Conservation (phyloP, 1,140 invertebrate species). For the Tribolium castaneum region DNA sequence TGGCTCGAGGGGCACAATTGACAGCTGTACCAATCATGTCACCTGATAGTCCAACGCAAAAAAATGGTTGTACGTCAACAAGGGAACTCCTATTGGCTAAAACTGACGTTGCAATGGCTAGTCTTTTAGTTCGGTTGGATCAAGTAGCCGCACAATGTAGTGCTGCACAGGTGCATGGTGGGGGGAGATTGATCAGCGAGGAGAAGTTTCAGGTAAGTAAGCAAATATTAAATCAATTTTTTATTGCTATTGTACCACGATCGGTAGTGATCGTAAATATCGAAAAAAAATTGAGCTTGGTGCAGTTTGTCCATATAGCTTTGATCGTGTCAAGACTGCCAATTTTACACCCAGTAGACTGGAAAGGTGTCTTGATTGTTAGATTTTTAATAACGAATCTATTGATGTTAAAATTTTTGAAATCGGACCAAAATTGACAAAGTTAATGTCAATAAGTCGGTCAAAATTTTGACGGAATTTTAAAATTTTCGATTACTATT, state of each 20-base stretch:
- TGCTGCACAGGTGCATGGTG: conserved; percentile 75
- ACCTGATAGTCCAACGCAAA: conserved; percentile 37
- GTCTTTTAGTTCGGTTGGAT: conserved; percentile 73
- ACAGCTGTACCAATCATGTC: conserved; percentile 52
- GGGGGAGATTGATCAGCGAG: conserved; percentile 77
- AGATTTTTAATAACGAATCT: too few relatives aligned
- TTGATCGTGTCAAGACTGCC: too few relatives aligned
- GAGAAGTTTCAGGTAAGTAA: conserved; percentile 73
- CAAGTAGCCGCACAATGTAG: conserved; percentile 76
- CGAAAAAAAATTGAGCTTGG: too few relatives aligned
- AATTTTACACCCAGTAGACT: too few relatives aligned
- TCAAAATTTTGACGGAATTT: too few relatives aligned
- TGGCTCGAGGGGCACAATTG: conserved; percentile 56
- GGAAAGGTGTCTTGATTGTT: too few relatives aligned
- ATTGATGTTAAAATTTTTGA: too few relatives aligned
- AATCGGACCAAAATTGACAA: too few relatives aligned
- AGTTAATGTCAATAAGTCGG: not conserved
- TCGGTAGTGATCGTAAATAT: too few relatives aligned
- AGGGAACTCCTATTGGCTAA: conserved; percentile 71
- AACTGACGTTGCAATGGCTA: conserved; percentile 75
- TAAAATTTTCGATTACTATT: too few relatives aligned
- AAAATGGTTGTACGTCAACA: conserved; percentile 58
- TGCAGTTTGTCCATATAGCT: too few relatives aligned
- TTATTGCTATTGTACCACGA: too few relatives aligned
- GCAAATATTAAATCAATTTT: conserved; percentile 42